These are phyloP conservation scores for Epizoanthus scotinus DNA, from an alignment of 92 coral and sea anemone genomes.

Conservation along the genomic window DNA sequence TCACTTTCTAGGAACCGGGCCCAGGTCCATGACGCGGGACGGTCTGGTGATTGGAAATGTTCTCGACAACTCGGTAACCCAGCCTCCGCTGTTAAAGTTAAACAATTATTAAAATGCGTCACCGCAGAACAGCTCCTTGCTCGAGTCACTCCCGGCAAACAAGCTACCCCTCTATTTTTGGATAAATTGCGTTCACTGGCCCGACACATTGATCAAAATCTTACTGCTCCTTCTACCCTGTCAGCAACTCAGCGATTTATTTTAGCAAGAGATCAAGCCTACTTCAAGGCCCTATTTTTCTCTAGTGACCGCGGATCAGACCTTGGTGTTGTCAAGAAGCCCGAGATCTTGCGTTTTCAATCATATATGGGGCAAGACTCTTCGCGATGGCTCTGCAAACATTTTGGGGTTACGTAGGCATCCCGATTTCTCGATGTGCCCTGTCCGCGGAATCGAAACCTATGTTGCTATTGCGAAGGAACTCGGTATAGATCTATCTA, in stretches of 20 bases:
- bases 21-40: slow-evolving; percentile 59
- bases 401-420: slow-evolving; percentile 63
- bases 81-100: slow-evolving; percentile 51
- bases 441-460: slow-evolving; percentile 53
- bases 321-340: slow-evolving; percentile 43
- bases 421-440: slow-evolving; percentile 57
- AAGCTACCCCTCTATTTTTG: slow-evolving; percentile 57
- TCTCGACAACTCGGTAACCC: slow-evolving; percentile 57
- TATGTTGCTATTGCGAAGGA: slow-evolving; percentile 59
- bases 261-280: slow-evolving; percentile 59
- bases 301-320: slow-evolving; percentile 63
- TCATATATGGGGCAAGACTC: slow-evolving; percentile 68
- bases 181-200: slow-evolving; percentile 51
- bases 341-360: slow-evolving; percentile 65
- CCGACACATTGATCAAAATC: slow-evolving; percentile 30
- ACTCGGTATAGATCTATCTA: slow-evolving; percentile 48
- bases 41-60: slow-evolving; percentile 48
- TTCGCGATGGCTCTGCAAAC: slow-evolving; percentile 61
- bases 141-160: slow-evolving; percentile 55
- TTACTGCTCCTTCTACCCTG: slow-evolving; percentile 38
- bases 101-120: slow-evolving; percentile 39
- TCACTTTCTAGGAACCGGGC: too few relatives aligned
- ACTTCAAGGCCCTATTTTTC: slow-evolving; percentile 65
- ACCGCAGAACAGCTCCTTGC: slow-evolving; percentile 61
- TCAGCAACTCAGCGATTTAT: slow-evolving; percentile 48